Conservation (phyloP, 2,888 invertebrate species). For the Yponomeuta malinellus region DNA sequence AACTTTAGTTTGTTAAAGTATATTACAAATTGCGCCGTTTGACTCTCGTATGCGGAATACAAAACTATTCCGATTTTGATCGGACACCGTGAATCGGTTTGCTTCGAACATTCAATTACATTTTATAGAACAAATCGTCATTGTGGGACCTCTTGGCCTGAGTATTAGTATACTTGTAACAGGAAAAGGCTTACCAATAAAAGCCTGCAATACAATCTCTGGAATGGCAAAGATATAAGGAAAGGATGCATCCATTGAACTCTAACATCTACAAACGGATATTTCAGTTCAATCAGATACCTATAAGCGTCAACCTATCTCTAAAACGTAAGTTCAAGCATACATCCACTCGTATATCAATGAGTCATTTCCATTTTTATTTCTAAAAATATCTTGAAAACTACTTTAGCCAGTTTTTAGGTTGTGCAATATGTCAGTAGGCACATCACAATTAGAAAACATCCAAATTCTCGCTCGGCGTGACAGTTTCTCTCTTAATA, state of each 20-base stretch:
- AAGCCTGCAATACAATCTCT: background rate
- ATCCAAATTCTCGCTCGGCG: background rate
- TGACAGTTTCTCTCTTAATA: background rate
- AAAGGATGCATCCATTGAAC: background rate
- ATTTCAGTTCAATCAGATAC: too few species aligned
- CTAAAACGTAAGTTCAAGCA: too few species aligned
- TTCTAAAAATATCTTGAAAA: too few species aligned
- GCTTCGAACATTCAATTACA: slow-evolving; percentile 14
- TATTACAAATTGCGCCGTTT: slow-evolving; percentile 40
- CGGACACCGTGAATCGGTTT: slow-evolving; percentile 9
- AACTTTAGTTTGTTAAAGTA: background rate
- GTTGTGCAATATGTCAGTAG: background rate
- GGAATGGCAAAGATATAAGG: background rate
- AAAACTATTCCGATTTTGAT: slow-evolving; percentile 22
- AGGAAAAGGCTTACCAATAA: background rate
- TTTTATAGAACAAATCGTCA: background rate
- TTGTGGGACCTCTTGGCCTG: slow-evolving; percentile 11
- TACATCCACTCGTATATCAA: too few species aligned
- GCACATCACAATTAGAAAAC: background rate
- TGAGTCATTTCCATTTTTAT: background rate
- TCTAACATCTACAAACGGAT: background rate
- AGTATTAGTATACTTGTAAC: background rate
- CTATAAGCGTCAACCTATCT: too few species aligned
- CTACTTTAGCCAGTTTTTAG: too few species aligned
- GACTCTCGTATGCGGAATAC: slow-evolving; percentile 29